A percentile compares a stretch with the other conserved stretches of the same genome.
Evolutionary conservation across 2,113 vertebrate genomes (phyloP).

Genomic region (Cephalopholis sonnerati): DNA sequence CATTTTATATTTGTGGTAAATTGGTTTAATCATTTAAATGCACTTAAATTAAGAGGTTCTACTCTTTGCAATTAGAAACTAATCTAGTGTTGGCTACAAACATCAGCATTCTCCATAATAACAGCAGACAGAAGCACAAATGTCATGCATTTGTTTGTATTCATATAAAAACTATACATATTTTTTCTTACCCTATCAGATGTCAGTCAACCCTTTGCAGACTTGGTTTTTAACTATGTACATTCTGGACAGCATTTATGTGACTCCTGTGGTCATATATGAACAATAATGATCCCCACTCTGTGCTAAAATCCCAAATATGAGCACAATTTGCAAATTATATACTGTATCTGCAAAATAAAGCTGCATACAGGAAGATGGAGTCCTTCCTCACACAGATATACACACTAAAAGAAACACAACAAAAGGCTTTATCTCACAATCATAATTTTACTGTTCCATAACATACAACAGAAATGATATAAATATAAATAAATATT

Average conservation of each 20-base stretch:
- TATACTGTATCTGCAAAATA: background rate
- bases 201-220: background rate
- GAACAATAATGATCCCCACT: no score
- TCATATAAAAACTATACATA: background rate
- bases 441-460: slow-evolving; percentile 79
- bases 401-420: background rate
- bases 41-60: background rate
- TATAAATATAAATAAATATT: slow-evolving; percentile 82
- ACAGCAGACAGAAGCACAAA: background rate
- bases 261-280: no score
- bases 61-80: no score
- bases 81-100: no score
- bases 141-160: background rate
- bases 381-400: background rate
- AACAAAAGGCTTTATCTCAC: slow-evolving; percentile 60
- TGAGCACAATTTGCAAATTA: no score
- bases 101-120: background rate
- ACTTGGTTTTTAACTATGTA: background rate
- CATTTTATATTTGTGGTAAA: background rate
- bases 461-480: slow-evolving; percentile 80
- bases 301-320: no score
- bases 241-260: no score
- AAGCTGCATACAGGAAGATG: background rate
- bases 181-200: background rate
- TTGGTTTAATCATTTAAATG: background rate